Evolutionary conservation across 2,113 vertebrate species (phyloP).

Genomic region (Gadus chalcogrammus): DNA sequence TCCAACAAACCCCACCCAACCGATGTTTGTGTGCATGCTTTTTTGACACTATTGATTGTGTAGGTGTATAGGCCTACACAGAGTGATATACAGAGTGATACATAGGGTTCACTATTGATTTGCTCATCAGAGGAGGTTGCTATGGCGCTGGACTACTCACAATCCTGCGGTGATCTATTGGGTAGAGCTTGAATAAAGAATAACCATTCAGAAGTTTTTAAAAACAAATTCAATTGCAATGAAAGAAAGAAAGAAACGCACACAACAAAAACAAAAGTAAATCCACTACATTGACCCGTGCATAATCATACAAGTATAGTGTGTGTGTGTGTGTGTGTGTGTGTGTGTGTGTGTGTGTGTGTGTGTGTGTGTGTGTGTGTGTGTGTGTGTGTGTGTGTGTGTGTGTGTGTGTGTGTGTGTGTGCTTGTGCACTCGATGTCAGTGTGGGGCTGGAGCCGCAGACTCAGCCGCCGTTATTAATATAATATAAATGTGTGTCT

Average conservation of each 20-base stretch:
- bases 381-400: slow-evolving; percentile 27
- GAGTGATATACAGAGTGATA: slow-evolving; percentile 25
- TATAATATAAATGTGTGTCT: slow-evolving; percentile 64
- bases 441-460: slow-evolving; percentile 45
- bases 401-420: slow-evolving; percentile 32
- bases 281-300: not conserved
- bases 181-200: not conserved
- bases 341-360: not conserved
- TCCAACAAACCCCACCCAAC: slow-evolving; percentile 37
- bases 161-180: not conserved
- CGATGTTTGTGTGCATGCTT: slow-evolving; percentile 37
- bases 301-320: not conserved
- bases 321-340: slow-evolving; percentile 3
- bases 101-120: slow-evolving; percentile 59
- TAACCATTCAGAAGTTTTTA: not conserved
- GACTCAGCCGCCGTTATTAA: slow-evolving; percentile 50
- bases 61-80: slow-evolving; percentile 31
- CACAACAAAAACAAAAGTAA: not conserved
- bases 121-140: slow-evolving; percentile 53
- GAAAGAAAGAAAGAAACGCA: slow-evolving; percentile 14
- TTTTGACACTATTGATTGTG: slow-evolving; percentile 45
- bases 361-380: not conserved
- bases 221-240: not conserved
- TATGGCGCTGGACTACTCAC: not conserved
- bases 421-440: slow-evolving; percentile 51